phyloP scores from a whole-genome alignment of 2,797 vertebrate species.

The Microcaecilia unicolor region DNA sequence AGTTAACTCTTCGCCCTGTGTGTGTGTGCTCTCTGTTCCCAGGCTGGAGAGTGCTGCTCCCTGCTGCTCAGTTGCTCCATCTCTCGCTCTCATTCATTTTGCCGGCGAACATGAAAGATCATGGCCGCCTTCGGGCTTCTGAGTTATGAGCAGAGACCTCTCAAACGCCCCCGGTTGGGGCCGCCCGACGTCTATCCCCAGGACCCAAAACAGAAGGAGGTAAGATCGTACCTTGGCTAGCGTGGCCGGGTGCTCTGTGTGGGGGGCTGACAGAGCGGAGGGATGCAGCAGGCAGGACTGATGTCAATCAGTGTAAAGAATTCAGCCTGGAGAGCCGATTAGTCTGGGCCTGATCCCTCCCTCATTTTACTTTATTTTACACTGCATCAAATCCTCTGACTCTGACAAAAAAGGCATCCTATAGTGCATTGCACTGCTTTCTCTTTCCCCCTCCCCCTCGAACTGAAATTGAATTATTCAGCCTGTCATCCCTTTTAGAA shows the following conservation, averaged over 20 bases:
- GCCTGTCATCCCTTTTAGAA: too few species aligned
- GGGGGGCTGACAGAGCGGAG: not conserved
- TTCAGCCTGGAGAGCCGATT: not conserved
- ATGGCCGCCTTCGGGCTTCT: constrained; percentile 61
- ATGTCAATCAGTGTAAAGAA: not conserved
- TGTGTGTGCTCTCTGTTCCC: not conserved
- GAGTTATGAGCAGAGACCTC: constrained; percentile 53
- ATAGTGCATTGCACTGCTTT: too few species aligned
- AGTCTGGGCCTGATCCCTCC: constrained; percentile 4
- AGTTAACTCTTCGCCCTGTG: too few species aligned
- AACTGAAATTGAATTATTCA: too few species aligned
- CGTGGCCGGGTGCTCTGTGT: not conserved
- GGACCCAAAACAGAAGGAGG: constrained; percentile 60
- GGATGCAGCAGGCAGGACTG: not conserved
- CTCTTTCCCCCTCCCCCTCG: too few species aligned
- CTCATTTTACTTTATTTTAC: too few species aligned
- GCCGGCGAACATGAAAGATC: constrained; percentile 51
- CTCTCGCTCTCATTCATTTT: constrained; percentile 35
- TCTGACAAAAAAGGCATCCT: too few species aligned
- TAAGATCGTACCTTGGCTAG: constrained; percentile 13
- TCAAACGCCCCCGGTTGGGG: constrained; percentile 54
- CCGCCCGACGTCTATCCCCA: constrained; percentile 58
- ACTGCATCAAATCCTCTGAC: too few species aligned
- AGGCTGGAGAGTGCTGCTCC: constrained; percentile 48
- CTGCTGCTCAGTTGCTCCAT: constrained; percentile 43